phyloP scores from a whole-genome alignment of 2,888 invertebrate genomes.

The Clistopyga incitator region DNA sequence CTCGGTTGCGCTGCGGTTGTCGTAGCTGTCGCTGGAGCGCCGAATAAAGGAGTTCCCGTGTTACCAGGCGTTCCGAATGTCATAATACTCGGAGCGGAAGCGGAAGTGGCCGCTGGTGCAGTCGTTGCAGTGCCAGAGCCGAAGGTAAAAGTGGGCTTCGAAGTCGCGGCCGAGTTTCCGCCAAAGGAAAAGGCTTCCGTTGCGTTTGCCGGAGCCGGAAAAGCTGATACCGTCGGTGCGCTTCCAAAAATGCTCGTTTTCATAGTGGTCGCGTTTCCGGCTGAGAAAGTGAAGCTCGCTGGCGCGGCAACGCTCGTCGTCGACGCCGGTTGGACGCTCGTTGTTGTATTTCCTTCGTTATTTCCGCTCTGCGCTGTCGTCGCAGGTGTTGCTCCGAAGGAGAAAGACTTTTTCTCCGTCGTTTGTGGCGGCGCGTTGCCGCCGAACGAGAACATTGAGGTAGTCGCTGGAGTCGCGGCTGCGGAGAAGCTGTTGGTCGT shows the following conservation, averaged over 20 bases:
- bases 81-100: not conserved
- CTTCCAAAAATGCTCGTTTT: slow-evolving; percentile 42
- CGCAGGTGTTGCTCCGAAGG: slow-evolving; percentile 40
- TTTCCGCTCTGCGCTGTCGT: not conserved
- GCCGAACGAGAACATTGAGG: slow-evolving; percentile 52
- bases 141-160: slow-evolving; percentile 47
- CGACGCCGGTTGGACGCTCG: not conserved
- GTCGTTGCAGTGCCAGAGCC: slow-evolving; percentile 31
- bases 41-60: slow-evolving; percentile 53
- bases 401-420: slow-evolving; percentile 40
- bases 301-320: slow-evolving; percentile 16
- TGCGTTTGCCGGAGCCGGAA: slow-evolving; percentile 36
- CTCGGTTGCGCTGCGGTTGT: slow-evolving; percentile 29
- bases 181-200: slow-evolving; percentile 47
- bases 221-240: slow-evolving; percentile 18
- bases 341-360: not conserved
- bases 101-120: not conserved
- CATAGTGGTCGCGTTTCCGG: slow-evolving; percentile 6
- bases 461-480: not conserved
- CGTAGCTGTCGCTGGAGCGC: slow-evolving; percentile 31
- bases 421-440: slow-evolving; percentile 15
- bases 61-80: slow-evolving; percentile 39
- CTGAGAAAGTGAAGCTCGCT: slow-evolving; percentile 38
- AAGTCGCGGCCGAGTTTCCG: slow-evolving; percentile 12
- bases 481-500: slow-evolving; percentile 9